Evolutionary conservation across 1,140 invertebrate genomes (phyloP).

Genomic region (Lordiphosa stackelbergi): DNA sequence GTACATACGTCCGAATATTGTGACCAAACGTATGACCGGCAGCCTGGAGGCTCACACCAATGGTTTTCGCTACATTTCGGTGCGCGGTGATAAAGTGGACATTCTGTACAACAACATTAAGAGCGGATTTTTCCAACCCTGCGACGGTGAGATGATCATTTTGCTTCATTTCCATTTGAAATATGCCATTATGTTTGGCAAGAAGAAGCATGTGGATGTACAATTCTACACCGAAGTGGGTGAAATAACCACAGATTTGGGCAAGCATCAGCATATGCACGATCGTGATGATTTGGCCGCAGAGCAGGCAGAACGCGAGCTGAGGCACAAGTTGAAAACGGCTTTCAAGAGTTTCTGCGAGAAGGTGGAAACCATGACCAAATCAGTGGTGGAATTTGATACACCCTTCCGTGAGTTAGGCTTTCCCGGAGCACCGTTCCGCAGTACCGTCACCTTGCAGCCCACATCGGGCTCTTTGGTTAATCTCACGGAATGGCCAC

Average conservation of each 20-base stretch:
- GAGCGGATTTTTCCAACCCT: slow-evolving; percentile 99
- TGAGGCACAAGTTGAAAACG: slow-evolving; percentile 96
- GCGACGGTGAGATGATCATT: slow-evolving; percentile 99
- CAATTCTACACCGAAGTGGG: slow-evolving; percentile 99
- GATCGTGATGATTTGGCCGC: slow-evolving; percentile 98
- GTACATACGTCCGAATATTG: slow-evolving; percentile 98
- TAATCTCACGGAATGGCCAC: slow-evolving; percentile 99
- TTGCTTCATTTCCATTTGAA: slow-evolving; percentile 98
- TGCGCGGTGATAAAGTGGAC: slow-evolving; percentile 99
- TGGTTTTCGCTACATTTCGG: slow-evolving; percentile 98
- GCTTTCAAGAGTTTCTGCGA: slow-evolving; percentile 99
- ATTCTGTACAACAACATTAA: slow-evolving; percentile 99
- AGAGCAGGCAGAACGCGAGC: slow-evolving; percentile 98
- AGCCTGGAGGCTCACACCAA: slow-evolving; percentile 96
- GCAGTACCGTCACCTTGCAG: slow-evolving; percentile 96
- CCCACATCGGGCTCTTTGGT: slow-evolving; percentile 98
- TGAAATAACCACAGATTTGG: slow-evolving; percentile 99
- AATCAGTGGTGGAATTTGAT: slow-evolving; percentile 98
- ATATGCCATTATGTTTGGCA: slow-evolving; percentile 99
- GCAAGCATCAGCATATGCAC: slow-evolving; percentile 99
- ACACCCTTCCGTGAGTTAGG: slow-evolving; percentile 98
- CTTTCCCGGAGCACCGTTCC: slow-evolving; percentile 98
- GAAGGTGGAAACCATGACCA: slow-evolving; percentile 97
- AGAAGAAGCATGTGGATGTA: slow-evolving; percentile 99
- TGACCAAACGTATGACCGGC: slow-evolving; percentile 98